Base-by-base conservation (phyloP, 2,797 vertebrate genomes). In the Ctenopoma multispine region DNA sequence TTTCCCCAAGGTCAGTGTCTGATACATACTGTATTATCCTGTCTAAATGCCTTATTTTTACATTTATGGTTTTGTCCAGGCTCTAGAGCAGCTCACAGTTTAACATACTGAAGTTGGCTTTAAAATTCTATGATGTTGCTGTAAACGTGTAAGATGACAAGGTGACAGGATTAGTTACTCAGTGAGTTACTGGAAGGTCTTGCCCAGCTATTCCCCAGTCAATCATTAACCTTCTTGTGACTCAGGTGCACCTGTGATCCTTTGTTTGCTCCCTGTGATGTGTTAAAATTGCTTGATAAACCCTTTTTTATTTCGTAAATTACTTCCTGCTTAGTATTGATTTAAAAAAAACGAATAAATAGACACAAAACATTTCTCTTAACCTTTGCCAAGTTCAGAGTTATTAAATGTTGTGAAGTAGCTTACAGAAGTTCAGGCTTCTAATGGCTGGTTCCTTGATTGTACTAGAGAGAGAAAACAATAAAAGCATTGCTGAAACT, bases 1-100 rank as follows among this genome's bases (percentile, higher is more conserved):
- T 94, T 97, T 80, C 96, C 96, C 17, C 0, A 40, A 91, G 94
- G 96, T 97, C 76, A 87, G 96, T 89, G 13, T 49, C 24, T 48
- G 3, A 21, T 36, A 18, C 24, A 29, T 47, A 18, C 38, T 70
- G 5, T 29, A 20, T 8, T 7, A 29, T 10, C 4, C 34, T 20
- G 7, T 15, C 1, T 48, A 0, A 4, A 48, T 51, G 8, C 51
- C 13, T 4, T 5, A 24, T 17, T 9, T 1, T 67, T 9, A 11
- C 48, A 21, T 40, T 31, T 44, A 1, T 53, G 27, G 46, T 41
- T 14, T 44, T 34, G 9, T 40, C 49, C 8, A 15, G 29, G 18
- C 11, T 38, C 23, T 0, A 11, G 34, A 34, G 34, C 4, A 34
- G 9, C 0, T 36, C 24, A 76, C 17, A 53, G 5, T 49, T 5